A percentile compares a stretch with the other conserved stretches of the same genome.
Conservation (phyloP, 2,113 vertebrate species). For the Myanophis thanlyinensis region DNA sequence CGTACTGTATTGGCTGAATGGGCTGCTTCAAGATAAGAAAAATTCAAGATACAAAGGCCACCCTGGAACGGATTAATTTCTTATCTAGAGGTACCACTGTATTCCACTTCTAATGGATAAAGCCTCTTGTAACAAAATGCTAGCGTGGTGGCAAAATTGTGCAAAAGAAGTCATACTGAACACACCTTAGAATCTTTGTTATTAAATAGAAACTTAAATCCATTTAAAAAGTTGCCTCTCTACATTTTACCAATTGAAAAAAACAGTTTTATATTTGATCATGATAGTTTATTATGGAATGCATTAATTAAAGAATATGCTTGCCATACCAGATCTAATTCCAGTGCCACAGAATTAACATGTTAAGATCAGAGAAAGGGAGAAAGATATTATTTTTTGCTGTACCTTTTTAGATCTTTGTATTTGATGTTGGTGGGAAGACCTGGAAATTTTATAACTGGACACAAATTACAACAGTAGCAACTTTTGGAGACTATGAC, state of each 20-base stretch:
- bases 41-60: no score
- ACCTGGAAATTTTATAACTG: conserved; percentile 90
- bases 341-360: not conserved
- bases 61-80: no score
- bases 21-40: no score
- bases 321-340: not conserved
- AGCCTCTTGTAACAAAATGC: not conserved
- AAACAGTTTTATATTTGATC: not conserved
- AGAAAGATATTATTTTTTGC: not conserved
- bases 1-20: no score
- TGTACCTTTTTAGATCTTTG: conserved; percentile 78
- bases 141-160: not conserved
- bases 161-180: not conserved
- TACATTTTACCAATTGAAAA: not conserved
- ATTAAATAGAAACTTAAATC: not conserved
- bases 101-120: not conserved
- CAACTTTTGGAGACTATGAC: conserved; percentile 85
- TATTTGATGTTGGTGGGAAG: conserved; percentile 87
- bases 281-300: not conserved
- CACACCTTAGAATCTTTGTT: not conserved
- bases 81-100: no score
- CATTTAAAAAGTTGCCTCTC: not conserved
- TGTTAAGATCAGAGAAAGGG: not conserved
- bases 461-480: conserved; percentile 89
- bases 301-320: not conserved